Evolutionary conservation across 2,113 vertebrate genomes (phyloP).

Genomic region (Acrocephalus arundinaceus): DNA sequence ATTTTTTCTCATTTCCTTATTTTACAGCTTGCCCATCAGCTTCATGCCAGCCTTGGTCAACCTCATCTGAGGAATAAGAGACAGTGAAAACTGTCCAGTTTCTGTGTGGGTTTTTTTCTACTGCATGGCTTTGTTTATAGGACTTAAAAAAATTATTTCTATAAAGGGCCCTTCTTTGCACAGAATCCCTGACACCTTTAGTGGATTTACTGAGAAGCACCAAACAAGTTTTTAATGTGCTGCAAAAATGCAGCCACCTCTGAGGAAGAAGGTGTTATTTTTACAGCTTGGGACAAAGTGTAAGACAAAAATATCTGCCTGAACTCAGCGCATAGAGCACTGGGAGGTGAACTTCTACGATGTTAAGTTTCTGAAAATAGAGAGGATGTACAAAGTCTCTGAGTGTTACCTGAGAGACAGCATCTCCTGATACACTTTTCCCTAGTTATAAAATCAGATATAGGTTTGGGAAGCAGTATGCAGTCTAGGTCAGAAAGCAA

Average conservation of each 20-base stretch:
- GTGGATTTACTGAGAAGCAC: not conserved
- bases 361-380: not conserved
- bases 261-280: not conserved
- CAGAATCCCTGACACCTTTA: not conserved
- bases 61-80: not conserved
- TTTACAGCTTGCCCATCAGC: not conserved
- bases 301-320: constrained; percentile 8
- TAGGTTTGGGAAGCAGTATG: not conserved
- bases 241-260: not conserved
- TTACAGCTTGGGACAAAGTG: not conserved
- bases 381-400: not conserved
- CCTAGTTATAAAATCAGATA: not conserved
- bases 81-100: not conserved
- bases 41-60: not conserved
- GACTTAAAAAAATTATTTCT: not conserved
- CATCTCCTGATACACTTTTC: not conserved
- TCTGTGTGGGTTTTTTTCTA: not conserved
- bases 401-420: not conserved
- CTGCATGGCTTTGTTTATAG: constrained; percentile 1
- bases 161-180: not conserved
- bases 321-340: not conserved
- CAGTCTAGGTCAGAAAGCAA: not conserved
- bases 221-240: not conserved
- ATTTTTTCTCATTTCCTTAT: constrained; percentile 45
- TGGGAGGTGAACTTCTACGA: not conserved